These are phyloP conservation scores for Pardosa pseudoannulata DNA, from an alignment of 2,888 invertebrate genomes.

Conservation along the genomic window DNA sequence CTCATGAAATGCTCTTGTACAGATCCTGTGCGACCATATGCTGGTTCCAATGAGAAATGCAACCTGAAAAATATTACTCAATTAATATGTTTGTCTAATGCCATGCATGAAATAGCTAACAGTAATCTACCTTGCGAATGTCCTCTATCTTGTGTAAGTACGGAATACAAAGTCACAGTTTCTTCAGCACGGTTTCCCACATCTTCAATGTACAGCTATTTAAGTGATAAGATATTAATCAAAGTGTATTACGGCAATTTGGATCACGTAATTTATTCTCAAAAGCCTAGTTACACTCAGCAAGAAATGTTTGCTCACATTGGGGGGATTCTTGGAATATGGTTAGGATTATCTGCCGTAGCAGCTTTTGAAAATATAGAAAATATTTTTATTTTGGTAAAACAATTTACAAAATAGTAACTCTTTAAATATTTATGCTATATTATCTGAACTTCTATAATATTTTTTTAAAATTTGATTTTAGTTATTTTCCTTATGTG, in stretches of 20 bases:
- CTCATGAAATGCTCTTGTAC: background rate
- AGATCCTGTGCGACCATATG: constrained; percentile 3
- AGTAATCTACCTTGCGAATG: background rate
- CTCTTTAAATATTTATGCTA: no score
- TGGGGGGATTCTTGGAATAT: constrained; percentile 19
- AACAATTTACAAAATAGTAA: no score
- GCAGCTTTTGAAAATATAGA: constrained; percentile 6
- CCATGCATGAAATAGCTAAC: background rate
- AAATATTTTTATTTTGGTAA: background rate
- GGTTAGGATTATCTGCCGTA: constrained; percentile 20
- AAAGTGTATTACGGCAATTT: constrained; percentile 17
- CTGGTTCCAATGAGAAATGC: background rate
- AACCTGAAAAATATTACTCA: constrained; percentile 15
- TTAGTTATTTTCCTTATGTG: no score
- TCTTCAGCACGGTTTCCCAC: background rate
- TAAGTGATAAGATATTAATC: no score
- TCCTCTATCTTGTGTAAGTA: constrained; percentile 17
- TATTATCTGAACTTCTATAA: no score
- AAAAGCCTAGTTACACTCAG: constrained; percentile 10
- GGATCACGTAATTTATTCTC: constrained; percentile 25
- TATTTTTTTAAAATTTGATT: no score
- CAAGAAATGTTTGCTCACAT: constrained; percentile 13
- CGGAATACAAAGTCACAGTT: background rate
- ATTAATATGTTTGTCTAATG: constrained; percentile 3
- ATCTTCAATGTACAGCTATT: background rate